Conservation (phyloP, 1,140 invertebrate species). For the Onthophagus taurus region DNA sequence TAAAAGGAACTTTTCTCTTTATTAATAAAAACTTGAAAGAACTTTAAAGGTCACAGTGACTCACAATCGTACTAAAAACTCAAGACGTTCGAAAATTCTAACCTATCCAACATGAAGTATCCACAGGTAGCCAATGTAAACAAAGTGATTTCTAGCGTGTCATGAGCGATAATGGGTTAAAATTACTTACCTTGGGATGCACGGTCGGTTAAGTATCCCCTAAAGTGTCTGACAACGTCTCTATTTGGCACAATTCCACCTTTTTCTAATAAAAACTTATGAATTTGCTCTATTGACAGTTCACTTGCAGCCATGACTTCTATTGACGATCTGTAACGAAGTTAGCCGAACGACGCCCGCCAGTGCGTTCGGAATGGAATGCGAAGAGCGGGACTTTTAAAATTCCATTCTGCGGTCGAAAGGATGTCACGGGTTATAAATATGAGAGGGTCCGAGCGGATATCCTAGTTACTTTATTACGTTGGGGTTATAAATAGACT, state of each 20-base stretch:
- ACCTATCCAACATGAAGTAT: conserved; percentile 4
- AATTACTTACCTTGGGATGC: conserved; percentile 57
- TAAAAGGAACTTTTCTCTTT: too few species aligned
- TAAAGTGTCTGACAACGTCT: conserved; percentile 81
- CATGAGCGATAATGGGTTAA: background rate
- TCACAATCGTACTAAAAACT: too few species aligned
- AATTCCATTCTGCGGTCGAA: too few species aligned
- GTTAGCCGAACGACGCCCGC: background rate
- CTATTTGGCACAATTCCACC: conserved; percentile 79
- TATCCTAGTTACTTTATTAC: too few species aligned
- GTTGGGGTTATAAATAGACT: too few species aligned
- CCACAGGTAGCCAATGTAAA: conserved; percentile 24
- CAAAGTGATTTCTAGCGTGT: conserved; percentile 20
- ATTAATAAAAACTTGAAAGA: too few species aligned
- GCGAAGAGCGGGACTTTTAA: too few species aligned
- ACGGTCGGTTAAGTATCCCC: conserved; percentile 70
- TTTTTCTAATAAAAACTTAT: conserved; percentile 70
- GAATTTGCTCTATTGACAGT: conserved; percentile 72
- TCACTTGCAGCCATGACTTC: conserved; percentile 59
- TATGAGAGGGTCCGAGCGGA: too few species aligned
- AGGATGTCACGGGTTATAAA: too few species aligned
- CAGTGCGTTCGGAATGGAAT: background rate
- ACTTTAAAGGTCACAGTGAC: too few species aligned
- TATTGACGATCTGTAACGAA: too few species aligned
- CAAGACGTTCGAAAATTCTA: conserved; percentile 7